Percentiles rank a stretch among this genome's conserved stretches.
Evolutionary conservation across 2,797 vertebrate species (phyloP).

Genomic region (Acanthornis magna): DNA sequence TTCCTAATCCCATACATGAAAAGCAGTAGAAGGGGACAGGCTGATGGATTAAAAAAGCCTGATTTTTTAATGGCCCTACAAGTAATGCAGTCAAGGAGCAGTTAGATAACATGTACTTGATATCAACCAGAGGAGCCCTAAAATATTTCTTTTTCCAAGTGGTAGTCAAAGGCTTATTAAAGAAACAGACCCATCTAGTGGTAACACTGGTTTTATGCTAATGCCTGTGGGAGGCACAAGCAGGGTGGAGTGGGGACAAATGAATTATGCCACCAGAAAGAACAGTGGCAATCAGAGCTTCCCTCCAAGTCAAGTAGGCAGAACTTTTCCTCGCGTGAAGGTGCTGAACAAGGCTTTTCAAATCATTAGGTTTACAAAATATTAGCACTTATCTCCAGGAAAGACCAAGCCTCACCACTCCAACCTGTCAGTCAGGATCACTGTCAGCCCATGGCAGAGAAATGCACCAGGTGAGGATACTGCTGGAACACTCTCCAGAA

Average conservation of each 20-base stretch:
- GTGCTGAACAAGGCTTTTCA: not conserved
- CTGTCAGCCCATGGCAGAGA: not conserved
- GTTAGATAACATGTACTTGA: not conserved
- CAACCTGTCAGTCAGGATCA: not conserved
- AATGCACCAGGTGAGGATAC: not conserved
- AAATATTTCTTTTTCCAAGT: not conserved
- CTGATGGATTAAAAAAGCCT: not conserved
- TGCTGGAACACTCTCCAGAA: not conserved
- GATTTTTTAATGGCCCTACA: not conserved
- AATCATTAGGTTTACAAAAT: not conserved
- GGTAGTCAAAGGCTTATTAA: constrained; percentile 29
- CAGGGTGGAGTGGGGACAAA: not conserved
- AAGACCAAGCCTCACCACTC: not conserved
- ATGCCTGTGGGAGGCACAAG: not conserved
- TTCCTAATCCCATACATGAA: not conserved
- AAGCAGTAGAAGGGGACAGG: not conserved
- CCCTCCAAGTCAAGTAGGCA: not conserved
- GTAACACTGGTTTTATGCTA: constrained; percentile 38
- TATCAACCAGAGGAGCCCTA: not conserved
- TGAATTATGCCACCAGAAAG: not conserved
- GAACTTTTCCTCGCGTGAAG: not conserved
- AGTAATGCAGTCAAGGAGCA: not conserved
- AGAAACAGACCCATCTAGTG: constrained; percentile 61
- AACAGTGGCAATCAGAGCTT: not conserved
- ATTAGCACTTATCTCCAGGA: not conserved